Percentiles rank a stretch among this genome's conserved stretches.
Conservation (phyloP, 1,140 invertebrate species). For the Spodoptera litura region DNA sequence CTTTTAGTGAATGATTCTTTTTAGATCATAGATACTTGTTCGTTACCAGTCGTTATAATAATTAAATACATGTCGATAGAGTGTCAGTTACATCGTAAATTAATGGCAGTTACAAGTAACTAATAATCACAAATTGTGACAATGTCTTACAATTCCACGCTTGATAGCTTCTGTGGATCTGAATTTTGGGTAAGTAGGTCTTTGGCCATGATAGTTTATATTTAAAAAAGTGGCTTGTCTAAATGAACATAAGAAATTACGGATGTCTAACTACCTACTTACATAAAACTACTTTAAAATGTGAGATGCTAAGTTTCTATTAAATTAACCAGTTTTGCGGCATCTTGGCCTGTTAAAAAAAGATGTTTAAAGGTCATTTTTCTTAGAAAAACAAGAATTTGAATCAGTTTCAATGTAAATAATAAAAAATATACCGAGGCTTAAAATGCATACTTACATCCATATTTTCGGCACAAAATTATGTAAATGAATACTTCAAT, state of each 20-base stretch:
- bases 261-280: conserved; percentile 10
- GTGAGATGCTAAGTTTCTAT: conserved; percentile 21
- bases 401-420: not conserved
- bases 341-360: not conserved
- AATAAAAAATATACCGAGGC: no score
- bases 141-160: conserved; percentile 81
- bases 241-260: not conserved
- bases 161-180: conserved; percentile 89
- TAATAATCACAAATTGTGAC: conserved; percentile 49
- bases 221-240: not conserved
- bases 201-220: not conserved
- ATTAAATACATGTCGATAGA: not conserved
- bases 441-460: no score
- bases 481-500: no score
- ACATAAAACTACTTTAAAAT: conserved; percentile 16
- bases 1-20: conserved; percentile 60
- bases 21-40: conserved; percentile 39
- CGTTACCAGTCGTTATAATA: not conserved
- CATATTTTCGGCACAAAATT: no score
- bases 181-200: conserved; percentile 88
- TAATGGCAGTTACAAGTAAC: conserved; percentile 48
- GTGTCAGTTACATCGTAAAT: conserved; percentile 39
- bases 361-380: conserved; percentile 19
- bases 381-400: not conserved
- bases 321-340: conserved; percentile 35